phyloP scores from a whole-genome alignment of 2,888 invertebrate genomes.

The Leuctra nigra region DNA sequence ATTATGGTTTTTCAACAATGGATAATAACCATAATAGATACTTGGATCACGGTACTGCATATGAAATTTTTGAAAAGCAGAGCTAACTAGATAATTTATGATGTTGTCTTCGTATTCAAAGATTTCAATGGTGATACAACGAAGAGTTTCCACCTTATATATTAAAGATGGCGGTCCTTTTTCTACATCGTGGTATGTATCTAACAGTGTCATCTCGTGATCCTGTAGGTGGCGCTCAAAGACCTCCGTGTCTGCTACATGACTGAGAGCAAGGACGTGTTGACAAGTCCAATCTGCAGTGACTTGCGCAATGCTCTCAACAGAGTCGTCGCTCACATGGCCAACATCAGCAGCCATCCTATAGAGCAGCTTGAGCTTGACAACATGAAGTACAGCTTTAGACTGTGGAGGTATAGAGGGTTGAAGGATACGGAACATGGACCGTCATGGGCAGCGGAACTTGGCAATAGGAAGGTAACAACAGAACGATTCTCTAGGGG shows the following conservation, averaged over 20 bases:
- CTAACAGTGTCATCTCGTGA: not conserved
- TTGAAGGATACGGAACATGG: slow-evolving; percentile 61
- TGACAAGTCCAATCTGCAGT: slow-evolving; percentile 60
- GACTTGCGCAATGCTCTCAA: slow-evolving; percentile 59
- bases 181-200: too few relatives aligned
- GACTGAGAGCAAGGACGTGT: slow-evolving; percentile 63
- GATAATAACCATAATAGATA: too few relatives aligned
- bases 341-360: slow-evolving; percentile 36
- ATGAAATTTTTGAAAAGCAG: too few relatives aligned
- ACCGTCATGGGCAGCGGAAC: slow-evolving; percentile 50
- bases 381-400: slow-evolving; percentile 50
- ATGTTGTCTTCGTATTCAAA: too few relatives aligned
- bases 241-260: slow-evolving; percentile 70
- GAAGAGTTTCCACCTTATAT: too few relatives aligned
- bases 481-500: too few relatives aligned
- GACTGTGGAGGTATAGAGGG: slow-evolving; percentile 70
- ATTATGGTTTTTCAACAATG: too few relatives aligned
- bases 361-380: slow-evolving; percentile 39
- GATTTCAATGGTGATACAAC: too few relatives aligned
- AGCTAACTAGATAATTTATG: too few relatives aligned
- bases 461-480: slow-evolving; percentile 54
- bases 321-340: slow-evolving; percentile 44
- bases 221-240: slow-evolving; percentile 52
- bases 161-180: too few relatives aligned
- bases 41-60: too few relatives aligned